These are phyloP conservation scores for Thamnophis elegans DNA, from an alignment of 2,797 vertebrate genomes.

Conservation along the genomic window DNA sequence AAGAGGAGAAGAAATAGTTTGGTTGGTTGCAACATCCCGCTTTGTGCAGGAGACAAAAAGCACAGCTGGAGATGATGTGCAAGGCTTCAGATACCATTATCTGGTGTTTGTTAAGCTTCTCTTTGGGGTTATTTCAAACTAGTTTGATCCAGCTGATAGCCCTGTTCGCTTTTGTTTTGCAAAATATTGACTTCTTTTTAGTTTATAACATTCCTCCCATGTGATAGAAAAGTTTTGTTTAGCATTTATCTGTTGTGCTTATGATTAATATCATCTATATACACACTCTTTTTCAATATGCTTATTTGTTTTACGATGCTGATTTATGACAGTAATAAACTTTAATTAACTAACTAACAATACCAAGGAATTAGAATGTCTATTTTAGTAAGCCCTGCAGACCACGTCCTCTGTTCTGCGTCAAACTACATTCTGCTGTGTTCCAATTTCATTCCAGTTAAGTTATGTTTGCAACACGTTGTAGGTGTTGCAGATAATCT, in stretches of 20 bases:
- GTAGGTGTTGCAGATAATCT: conserved; percentile 40
- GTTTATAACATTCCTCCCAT: background rate
- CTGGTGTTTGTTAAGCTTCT: background rate
- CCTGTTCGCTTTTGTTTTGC: background rate
- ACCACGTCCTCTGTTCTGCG: background rate
- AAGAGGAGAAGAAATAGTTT: background rate
- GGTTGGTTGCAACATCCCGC: background rate
- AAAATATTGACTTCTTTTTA: background rate
- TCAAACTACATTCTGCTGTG: background rate
- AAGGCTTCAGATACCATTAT: background rate
- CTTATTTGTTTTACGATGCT: background rate
- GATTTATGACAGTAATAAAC: background rate
- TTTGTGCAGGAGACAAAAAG: background rate
- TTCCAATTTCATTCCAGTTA: background rate
- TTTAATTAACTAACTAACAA: background rate
- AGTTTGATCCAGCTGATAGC: background rate
- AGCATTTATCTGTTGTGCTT: background rate
- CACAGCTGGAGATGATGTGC: background rate
- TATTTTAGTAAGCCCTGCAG: background rate
- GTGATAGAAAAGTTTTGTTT: background rate
- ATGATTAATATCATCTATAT: background rate
- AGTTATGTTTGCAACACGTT: background rate
- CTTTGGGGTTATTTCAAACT: background rate
- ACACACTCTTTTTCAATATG: background rate
- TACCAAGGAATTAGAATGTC: background rate